Conservation (phyloP, 2,888 invertebrate genomes). For the Phyllotreta cruciferae region DNA sequence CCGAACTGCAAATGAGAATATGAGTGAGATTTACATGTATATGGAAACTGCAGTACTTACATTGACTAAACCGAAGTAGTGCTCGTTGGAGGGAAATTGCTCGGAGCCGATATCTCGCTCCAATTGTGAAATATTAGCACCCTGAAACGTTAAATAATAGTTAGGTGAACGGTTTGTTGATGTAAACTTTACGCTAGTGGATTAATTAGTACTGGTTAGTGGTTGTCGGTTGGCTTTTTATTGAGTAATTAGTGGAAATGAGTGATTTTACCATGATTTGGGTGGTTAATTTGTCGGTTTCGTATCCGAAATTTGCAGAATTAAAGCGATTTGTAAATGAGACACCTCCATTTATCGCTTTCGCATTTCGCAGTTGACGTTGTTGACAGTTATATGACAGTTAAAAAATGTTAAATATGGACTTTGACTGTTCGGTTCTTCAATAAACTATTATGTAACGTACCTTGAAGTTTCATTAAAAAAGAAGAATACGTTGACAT, state of each 20-base stretch:
- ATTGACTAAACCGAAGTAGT: slow-evolving; percentile 99
- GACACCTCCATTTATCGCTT: slow-evolving; percentile 58
- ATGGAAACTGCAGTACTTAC: slow-evolving; percentile 67
- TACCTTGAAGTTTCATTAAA: too few species aligned
- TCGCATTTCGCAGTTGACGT: neutral
- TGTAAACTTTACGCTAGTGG: slow-evolving; percentile 25
- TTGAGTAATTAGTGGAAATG: neutral
- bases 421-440: too few species aligned
- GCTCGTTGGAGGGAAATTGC: slow-evolving; percentile 98
- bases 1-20: slow-evolving; percentile 84
- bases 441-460: too few species aligned
- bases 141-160: slow-evolving; percentile 66
- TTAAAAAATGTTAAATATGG: too few species aligned
- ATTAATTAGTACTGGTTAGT: slow-evolving; percentile 17
- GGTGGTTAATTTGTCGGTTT: slow-evolving; percentile 60
- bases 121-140: slow-evolving; percentile 98
- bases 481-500: too few species aligned
- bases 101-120: slow-evolving; percentile 99
- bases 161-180: slow-evolving; percentile 25
- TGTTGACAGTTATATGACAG: too few species aligned
- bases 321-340: slow-evolving; percentile 56
- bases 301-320: slow-evolving; percentile 57
- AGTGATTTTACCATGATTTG: slow-evolving; percentile 57
- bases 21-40: slow-evolving; percentile 14
- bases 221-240: neutral